These are phyloP conservation scores for Florisuga fusca DNA, from an alignment of 2,797 vertebrate genomes.

Conservation along the genomic window DNA sequence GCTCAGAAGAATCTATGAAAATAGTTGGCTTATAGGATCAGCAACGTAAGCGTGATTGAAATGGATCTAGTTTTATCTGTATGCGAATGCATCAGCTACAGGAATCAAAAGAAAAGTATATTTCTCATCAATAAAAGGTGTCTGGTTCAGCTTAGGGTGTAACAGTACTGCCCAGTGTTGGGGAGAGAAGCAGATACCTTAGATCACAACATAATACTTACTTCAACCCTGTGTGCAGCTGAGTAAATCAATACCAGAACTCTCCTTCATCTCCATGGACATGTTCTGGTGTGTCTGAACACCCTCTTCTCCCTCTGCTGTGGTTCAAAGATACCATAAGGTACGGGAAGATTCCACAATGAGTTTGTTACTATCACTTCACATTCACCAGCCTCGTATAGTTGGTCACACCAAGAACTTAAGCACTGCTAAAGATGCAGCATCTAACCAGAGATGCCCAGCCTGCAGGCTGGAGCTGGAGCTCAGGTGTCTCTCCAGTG, in stretches of 20 bases:
- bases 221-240: neutral
- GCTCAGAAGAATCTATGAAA: constrained; percentile 5
- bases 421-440: neutral
- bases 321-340: neutral
- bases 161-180: neutral
- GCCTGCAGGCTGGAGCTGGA: neutral
- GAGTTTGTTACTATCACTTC: neutral
- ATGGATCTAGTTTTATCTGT: neutral
- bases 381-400: neutral
- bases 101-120: neutral
- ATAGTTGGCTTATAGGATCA: constrained; percentile 15
- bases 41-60: neutral
- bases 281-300: neutral
- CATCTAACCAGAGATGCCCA: neutral
- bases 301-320: neutral
- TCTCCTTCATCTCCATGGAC: neutral
- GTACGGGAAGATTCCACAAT: neutral
- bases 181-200: neutral
- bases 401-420: neutral
- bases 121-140: neutral
- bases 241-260: neutral
- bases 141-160: neutral
- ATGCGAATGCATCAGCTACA: neutral
- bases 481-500: neutral
- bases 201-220: accelerated